Base-by-base conservation (phyloP, 2,797 vertebrate genomes). In the Tangara arthus region DNA sequence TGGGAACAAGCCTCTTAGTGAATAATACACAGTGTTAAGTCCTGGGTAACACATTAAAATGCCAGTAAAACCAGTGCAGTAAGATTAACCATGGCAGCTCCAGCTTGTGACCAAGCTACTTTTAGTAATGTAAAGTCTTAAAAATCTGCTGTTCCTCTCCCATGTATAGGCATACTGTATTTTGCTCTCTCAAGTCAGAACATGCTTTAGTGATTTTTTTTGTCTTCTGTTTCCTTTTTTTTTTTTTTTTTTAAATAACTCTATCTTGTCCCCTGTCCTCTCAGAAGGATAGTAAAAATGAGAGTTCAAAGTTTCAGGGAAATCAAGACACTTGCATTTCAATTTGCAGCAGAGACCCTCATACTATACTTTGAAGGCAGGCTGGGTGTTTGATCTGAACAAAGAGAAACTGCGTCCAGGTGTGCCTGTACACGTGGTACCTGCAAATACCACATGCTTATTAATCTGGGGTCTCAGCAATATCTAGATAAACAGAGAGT, bases 21-120 rank as follows among this genome's bases (percentile, higher is more conserved):
- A 95, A 88, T 89, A 85, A 92, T 75, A 49, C 15, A 75, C 15
- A 75, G 86, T 89, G 93, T 60, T 90, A 89, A 93, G 76, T 89
- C 91, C 92, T 88, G 53, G 47, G 70, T 82, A 85, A 86, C 53
- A 82, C 69, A 91, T 90, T 78, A 81, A 94, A 96, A 77, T 65
- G 75, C 85, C 64, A 73, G 65, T 88, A 89, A 97, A 97, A 82
- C 37, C 63, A 86, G 69, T 22, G 72, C 50, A 87, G 14, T 91
- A 59, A 65, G 85, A 50, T 63, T 84, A 88, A 70, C 68, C 61
- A 56, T 92, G 88, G 57, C 75, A 92, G 63, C 76, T 66, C 35
- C 73, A 86, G 47, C 56, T 89, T 77, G 91, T 89, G 80, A 89
- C n/a, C 61, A 75, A 80, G 64, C 47, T 81, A 78, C 94, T 93